These are phyloP conservation scores for Monomorium pharaonis DNA, from an alignment of 1,140 invertebrate species.

Conservation along the genomic window DNA sequence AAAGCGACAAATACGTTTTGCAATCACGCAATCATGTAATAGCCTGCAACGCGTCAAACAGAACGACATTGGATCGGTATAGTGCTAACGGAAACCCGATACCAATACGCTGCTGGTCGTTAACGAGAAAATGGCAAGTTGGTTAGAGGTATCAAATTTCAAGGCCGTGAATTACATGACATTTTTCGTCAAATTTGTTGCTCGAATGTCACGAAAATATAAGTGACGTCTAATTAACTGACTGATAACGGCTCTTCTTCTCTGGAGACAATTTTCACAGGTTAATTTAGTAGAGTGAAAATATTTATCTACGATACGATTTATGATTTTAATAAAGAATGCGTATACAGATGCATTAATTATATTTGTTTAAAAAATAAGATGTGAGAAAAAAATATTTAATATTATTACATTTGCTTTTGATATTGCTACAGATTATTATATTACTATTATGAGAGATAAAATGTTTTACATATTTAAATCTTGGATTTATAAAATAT, in stretches of 20 bases:
- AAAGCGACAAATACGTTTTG: constrained; percentile 47
- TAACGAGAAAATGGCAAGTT: constrained; percentile 55
- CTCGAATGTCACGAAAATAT: not conserved
- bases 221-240: constrained; percentile 37
- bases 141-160: constrained; percentile 49
- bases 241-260: not conserved
- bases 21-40: constrained; percentile 65
- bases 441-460: not conserved
- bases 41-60: constrained; percentile 18
- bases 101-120: constrained; percentile 21
- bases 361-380: not conserved
- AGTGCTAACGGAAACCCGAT: constrained; percentile 50
- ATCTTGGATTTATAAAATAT: not conserved
- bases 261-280: not conserved
- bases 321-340: constrained; percentile 3
- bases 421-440: not conserved
- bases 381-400: not conserved
- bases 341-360: not conserved
- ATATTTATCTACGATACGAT: not conserved
- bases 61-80: not conserved
- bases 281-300: not conserved
- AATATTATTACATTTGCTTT: not conserved
- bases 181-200: constrained; percentile 22
- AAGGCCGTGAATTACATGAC: constrained; percentile 27
- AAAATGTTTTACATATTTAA: not conserved